Evolutionary conservation across 2,888 invertebrate species (phyloP).

Genomic region (Nomada fucata): DNA sequence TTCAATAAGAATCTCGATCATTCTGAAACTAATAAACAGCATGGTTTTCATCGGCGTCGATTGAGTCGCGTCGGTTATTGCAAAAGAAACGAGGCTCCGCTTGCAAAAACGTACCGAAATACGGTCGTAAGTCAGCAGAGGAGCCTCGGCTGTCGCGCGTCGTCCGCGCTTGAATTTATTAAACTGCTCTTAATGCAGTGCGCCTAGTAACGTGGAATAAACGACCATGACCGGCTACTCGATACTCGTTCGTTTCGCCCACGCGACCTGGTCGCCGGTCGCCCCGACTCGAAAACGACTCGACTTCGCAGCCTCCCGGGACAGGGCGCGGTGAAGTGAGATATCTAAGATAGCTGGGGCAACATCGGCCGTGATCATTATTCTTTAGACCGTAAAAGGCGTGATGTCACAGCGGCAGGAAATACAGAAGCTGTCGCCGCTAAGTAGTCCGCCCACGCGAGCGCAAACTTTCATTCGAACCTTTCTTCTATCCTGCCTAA

Average conservation of each 20-base stretch:
- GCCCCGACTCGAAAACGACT: constrained; percentile 36
- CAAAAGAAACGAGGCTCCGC: constrained; percentile 25
- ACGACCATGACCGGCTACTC: constrained; percentile 66
- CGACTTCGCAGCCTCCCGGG: constrained; percentile 42
- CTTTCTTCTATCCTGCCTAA: constrained; percentile 45
- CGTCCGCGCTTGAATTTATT: constrained; percentile 64
- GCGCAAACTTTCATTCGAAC: constrained; percentile 65
- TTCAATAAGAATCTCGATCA: too few relatives aligned
- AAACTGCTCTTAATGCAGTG: constrained; percentile 65
- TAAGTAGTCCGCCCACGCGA: constrained; percentile 74
- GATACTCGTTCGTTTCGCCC: constrained; percentile 68
- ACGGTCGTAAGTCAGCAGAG: constrained; percentile 53
- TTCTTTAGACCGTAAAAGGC: constrained; percentile 71
- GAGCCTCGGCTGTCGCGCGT: constrained; percentile 49
- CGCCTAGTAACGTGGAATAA: constrained; percentile 69
- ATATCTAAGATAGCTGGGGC: constrained; percentile 72
- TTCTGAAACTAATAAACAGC: background rate
- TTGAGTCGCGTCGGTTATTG: constrained; percentile 25
- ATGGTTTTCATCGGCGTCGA: constrained; percentile 1
- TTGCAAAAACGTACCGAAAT: constrained; percentile 46
- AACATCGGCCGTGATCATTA: constrained; percentile 63
- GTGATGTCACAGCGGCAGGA: constrained; percentile 53
- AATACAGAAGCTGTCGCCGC: constrained; percentile 71
- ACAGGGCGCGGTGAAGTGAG: constrained; percentile 63
- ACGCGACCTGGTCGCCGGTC: constrained; percentile 57